Base-by-base conservation (phyloP, 2,113 vertebrate genomes). In the Vireo altiloquus region DNA sequence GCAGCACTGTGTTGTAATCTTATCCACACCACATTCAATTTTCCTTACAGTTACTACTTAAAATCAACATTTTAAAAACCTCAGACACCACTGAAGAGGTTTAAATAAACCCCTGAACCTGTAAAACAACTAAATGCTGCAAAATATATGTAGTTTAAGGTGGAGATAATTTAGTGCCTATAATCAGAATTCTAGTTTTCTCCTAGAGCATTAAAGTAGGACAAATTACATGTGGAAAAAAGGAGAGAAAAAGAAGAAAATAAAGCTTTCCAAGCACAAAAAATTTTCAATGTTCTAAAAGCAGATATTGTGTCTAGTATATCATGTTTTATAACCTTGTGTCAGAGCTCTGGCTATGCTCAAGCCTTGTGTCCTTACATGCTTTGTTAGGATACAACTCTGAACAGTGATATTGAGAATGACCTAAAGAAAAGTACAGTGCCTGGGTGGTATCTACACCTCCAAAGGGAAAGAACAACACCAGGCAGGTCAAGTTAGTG, bases 141-240 rank as follows among this genome's bases (percentile, higher is more conserved):
- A 75, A 96, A 97, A 33, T 18, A 18, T 23, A 82, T 64, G 11
- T 46, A 31, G 13, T 94, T 97, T 94, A 90, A 82, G 90, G 82
- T 66, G 68, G 90, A 97, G 88, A 84, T 91, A 96, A 96, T 96
- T 96, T 90, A 92, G 75, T 83, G 81, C 90, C 94, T 66, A 84
- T 96, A 97, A 96, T 87, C 79, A 94, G 66, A 88, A 65, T 76
- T 97, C 39, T 68, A 94, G 91, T 95, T 96, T 96, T 74, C 60
- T 95, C 65, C 63, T 80, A 72, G 8, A 81, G 50, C 7, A 4
- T 57, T 89, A 85, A 76, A 84, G 44, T 52, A 76, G 65, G 47
- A 16, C 6, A 24, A 77, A 91, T 27, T 60, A 61, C 50, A n/a
- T 20, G 27, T 16, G 15, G n/a, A 88, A 75, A 57, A 49, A 23